Conservation (phyloP, 2,113 vertebrate species). For the Centropus bengalensis region DNA sequence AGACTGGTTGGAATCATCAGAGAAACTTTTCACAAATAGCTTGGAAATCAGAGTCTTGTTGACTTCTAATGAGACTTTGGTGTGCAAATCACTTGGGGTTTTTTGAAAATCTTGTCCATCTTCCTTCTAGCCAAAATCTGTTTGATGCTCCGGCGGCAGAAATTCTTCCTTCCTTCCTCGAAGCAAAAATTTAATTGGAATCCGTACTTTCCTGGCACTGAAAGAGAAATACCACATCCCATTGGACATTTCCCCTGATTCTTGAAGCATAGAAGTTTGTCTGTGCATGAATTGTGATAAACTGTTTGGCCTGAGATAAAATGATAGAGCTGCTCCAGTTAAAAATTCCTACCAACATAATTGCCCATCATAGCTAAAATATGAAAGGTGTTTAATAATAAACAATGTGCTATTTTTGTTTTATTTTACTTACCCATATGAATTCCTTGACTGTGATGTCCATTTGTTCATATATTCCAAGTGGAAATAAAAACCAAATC, state of each 20-base stretch:
- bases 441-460: neutral
- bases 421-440: neutral
- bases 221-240: neutral
- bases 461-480: neutral
- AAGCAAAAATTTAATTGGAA: constrained; percentile 37
- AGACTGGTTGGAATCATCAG: constrained; percentile 19
- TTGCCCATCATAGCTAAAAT: neutral
- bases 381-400: neutral
- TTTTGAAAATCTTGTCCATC: constrained; percentile 24
- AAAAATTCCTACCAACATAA: constrained; percentile 2
- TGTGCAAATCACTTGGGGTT: constrained; percentile 13
- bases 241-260: constrained; percentile 2
- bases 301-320: constrained; percentile 46
- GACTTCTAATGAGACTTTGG: constrained; percentile 42
- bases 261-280: neutral
- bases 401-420: constrained; percentile 26
- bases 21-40: constrained; percentile 34
- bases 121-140: constrained; percentile 42
- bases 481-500: constrained; percentile 20
- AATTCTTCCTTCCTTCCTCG: constrained; percentile 18
- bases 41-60: constrained; percentile 34
- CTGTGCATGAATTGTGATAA: neutral
- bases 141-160: constrained; percentile 15
- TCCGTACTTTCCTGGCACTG: constrained; percentile 20
- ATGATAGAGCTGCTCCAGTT: neutral